These are phyloP conservation scores for Pseudochromis fuscus DNA, from an alignment of 2,797 vertebrate species.

Conservation along the genomic window DNA sequence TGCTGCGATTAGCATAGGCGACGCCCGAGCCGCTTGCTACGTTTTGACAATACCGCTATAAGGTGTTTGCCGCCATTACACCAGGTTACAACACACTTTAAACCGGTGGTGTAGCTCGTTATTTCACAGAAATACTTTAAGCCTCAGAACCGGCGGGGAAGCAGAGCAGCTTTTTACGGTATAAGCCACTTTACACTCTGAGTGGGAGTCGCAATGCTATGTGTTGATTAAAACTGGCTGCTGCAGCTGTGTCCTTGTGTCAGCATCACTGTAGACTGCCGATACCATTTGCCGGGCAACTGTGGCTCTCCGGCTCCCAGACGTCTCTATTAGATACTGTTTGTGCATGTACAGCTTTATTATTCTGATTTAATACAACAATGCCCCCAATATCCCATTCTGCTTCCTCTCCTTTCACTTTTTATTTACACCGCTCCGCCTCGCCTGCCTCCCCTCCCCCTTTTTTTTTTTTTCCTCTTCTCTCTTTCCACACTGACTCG, in stretches of 20 bases:
- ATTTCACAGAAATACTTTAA: slow-evolving; percentile 55
- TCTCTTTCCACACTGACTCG: background rate
- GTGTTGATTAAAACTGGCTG: slow-evolving; percentile 82
- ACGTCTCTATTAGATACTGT: slow-evolving; percentile 81
- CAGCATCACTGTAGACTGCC: slow-evolving; percentile 48
- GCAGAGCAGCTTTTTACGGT: slow-evolving; percentile 48
- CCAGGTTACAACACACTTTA: slow-evolving; percentile 60
- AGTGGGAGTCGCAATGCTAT: slow-evolving; percentile 62
- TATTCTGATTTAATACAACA: slow-evolving; percentile 86
- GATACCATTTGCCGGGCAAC: slow-evolving; percentile 44
- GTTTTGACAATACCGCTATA: slow-evolving; percentile 35
- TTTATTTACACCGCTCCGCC: slow-evolving; percentile 79
- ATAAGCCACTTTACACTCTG: slow-evolving; percentile 68
- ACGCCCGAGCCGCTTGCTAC: background rate
- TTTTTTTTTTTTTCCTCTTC: slow-evolving; percentile 15
- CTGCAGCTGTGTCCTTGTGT: slow-evolving; percentile 80
- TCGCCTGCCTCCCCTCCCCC: slow-evolving; percentile 6
- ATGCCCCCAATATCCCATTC: slow-evolving; percentile 78
- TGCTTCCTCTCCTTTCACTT: slow-evolving; percentile 81
- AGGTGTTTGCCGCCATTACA: slow-evolving; percentile 62
- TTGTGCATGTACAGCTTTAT: slow-evolving; percentile 82
- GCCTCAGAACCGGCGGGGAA: slow-evolving; percentile 11
- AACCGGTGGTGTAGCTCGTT: slow-evolving; percentile 40
- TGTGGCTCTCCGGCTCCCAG: slow-evolving; percentile 53
- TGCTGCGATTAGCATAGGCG: slow-evolving; percentile 39